Evolutionary conservation across 2,888 invertebrate species (phyloP), one percentile per base, ranked within the genome.

Genomic region (Coleophora flavipennella): DNA sequence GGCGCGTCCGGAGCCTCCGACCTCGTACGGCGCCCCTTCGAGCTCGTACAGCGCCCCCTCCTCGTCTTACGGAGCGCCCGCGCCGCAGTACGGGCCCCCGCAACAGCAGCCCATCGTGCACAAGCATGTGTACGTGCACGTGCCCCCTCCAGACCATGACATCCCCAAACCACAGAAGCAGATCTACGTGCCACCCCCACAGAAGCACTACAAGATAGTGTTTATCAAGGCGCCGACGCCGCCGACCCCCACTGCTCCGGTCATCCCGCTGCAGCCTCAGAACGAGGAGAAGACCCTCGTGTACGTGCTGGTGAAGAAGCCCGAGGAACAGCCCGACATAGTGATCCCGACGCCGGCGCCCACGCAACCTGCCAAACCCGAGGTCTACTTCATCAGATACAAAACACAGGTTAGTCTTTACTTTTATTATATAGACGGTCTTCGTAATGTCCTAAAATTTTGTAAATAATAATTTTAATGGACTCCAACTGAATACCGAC

Each of bases 81-180:
- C 86, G 2, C 87, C 89, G 2, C 88, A 88, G 53, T 92, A 92
- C 57, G 92, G 92, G 12, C 88, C 91, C 7, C 92, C 92, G 1
- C 84, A 87, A 46, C 91, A 90, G 59, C 90, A 90, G 43, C 92
- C 93, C 40, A 91, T 93, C 31, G 89, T 95, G 38, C 95, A 95
- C 76, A 95, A 95, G 67, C 95, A 95, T 67, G 94, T 95, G 10
- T 95, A 95, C 79, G 94, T 95, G 12, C 95, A 95, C 72, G 94
- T 95, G 12, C 94, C 95, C 36, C 95, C 94, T 41, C 94, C 94
- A 58, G 94, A 95, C 72, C 91, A 91, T 26, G 94, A 94, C 59
- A 87, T 90, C 62, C 89, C 88, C 29, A 87, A 89, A 13, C 89
- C 92, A 13, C 90, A 67, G 49, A 85, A 85, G 54, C 85, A 62